phyloP scores from a whole-genome alignment of 2,113 vertebrate species.

The Zapus hudsonius region DNA sequence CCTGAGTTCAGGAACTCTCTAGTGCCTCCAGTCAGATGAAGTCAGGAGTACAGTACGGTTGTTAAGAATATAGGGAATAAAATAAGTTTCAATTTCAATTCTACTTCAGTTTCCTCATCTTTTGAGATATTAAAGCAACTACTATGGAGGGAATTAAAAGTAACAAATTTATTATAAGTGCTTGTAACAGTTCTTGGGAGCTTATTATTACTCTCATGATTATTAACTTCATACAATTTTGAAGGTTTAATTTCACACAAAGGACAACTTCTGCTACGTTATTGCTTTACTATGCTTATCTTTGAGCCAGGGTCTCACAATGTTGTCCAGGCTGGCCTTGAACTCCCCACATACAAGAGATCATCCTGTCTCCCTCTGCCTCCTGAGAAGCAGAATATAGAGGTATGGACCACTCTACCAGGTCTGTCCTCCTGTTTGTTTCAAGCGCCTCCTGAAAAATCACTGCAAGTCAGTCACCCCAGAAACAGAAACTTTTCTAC shows the following conservation, averaged over 20 bases:
- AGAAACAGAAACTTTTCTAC: slow-evolving; percentile 14
- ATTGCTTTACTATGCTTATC: not conserved
- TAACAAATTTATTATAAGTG: not conserved
- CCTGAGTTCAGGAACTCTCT: not conserved
- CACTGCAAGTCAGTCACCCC: slow-evolving; percentile 1
- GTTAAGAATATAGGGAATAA: not conserved
- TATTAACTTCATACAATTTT: not conserved
- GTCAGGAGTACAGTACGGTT: not conserved
- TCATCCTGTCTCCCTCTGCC: not conserved
- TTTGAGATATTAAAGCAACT: not conserved
- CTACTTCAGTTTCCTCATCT: not conserved
- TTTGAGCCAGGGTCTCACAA: not conserved
- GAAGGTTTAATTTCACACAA: slow-evolving; percentile 20
- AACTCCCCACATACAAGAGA: not conserved
- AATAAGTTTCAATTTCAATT: not conserved
- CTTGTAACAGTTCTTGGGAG: not conserved
- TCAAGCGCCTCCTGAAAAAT: not conserved
- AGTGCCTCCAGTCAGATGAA: not conserved
- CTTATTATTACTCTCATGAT: not conserved
- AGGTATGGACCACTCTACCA: fast-evolving
- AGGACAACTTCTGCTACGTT: not conserved
- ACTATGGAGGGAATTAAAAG: not conserved
- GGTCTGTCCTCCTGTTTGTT: not conserved
- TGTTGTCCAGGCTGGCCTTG: not conserved
- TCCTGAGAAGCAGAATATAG: not conserved